Base-by-base conservation (phyloP, 2,888 invertebrate species). In the Asteroscopus sphinx region DNA sequence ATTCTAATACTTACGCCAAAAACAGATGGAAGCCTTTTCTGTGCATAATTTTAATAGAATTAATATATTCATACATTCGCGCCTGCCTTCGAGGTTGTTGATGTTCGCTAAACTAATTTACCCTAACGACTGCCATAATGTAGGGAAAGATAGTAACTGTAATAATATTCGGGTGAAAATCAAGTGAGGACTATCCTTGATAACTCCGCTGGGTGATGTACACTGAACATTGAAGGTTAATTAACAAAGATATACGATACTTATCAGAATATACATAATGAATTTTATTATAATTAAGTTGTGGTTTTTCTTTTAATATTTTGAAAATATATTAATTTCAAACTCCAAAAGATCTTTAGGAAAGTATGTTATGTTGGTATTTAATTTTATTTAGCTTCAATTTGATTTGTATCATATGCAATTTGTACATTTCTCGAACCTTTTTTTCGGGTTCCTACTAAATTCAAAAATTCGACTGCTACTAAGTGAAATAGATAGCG, bases 161-260 rank as follows among this genome's bases (percentile, higher is more conserved):
- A 76, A 79, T 82, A 72, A 67, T 76, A 76, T 80, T 77, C 72
- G 52, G 59, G 51, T 58, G 77, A 66, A 68, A 78, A 79, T 72
- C 63, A 57, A 68, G 72, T 72, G 72, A 73, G 58, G 40, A 67
- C 52, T 61, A 65, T 57, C 58, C 67, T 70, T 67, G 68, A 74
- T 73, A 69, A 61, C 53, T 60, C 64, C 40, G 30, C 41, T 53
- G 60, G 51, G 62, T 64, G 66, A 69, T 54, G 64, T 67, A 73
- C 63, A 61, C 41, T 63, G 48, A 51, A 54, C 48, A 61, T 46
- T 61, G 59, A 64, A 73, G 64, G 65, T 64, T 69, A 74, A 74
- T 73, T 77, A 76, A 70, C 62, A 61, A 49, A 66, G 33, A 40
- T 54, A 51, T 59, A 55, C 55, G 26, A 36, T 62, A 59, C 44